Conservation (phyloP, 2,113 vertebrate genomes). For the Muntiacus muntjak region DNA sequence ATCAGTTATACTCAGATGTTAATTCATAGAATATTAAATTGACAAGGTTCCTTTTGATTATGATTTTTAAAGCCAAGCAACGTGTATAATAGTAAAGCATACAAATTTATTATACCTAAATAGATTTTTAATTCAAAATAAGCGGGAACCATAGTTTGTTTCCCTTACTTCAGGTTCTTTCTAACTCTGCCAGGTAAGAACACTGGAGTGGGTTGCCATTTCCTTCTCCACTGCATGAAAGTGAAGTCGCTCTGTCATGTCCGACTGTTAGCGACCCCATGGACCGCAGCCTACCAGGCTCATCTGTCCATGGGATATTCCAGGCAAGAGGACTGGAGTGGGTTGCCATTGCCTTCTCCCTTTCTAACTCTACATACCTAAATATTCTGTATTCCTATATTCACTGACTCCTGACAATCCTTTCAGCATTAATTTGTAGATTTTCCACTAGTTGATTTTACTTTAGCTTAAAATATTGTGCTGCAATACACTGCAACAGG, state of each 20-base stretch:
- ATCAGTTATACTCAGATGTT: slow-evolving; percentile 6
- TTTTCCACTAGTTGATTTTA: slow-evolving; percentile 3
- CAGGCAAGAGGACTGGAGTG: no score
- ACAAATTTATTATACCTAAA: not conserved
- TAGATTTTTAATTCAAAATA: slow-evolving; percentile 25
- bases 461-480: not conserved
- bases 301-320: no score
- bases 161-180: not conserved
- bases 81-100: not conserved
- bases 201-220: no score
- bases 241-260: no score
- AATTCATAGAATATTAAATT: slow-evolving; percentile 22
- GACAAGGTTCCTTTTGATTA: not conserved
- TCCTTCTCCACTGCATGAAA: no score
- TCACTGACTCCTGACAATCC: not conserved
- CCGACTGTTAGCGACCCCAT: no score
- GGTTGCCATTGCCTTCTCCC: no score
- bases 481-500: not conserved
- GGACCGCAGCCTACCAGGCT: no score
- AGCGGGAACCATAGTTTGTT: not conserved
- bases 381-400: not conserved
- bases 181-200: not conserved
- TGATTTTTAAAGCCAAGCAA: slow-evolving; percentile 30
- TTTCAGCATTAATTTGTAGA: not conserved
- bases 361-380: not conserved